Base-by-base conservation (phyloP, 2,797 vertebrate genomes). In the Tragelaphus oryx region DNA sequence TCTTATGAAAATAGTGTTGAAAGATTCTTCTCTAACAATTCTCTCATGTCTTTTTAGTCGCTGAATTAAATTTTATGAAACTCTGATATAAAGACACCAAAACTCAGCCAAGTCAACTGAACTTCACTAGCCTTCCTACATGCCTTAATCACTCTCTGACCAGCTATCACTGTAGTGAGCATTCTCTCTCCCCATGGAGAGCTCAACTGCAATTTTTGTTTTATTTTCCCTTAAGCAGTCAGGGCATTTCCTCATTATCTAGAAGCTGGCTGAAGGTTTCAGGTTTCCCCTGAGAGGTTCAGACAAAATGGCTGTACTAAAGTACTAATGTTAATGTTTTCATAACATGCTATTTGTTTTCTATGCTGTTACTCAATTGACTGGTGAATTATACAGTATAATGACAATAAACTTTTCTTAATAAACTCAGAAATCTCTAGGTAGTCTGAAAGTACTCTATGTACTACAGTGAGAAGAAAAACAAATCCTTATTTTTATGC, bases 401-500 rank as follows among this genome's bases (percentile, higher is more conserved):
- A 20, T 59, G 50, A 95, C 71, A 33, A 96, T 90, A 96, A 55
- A 96, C 24, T 33, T 52, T 88, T 87, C 94, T 75, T 93, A 94
- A 97, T 68, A 95, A 97, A 97, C 93, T 93, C 54, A 93, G 89
- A 97, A 95, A 90, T 78, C 94, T 95, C 76, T 78, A 78, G 54
- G 60, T 76, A 95, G 91, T 79, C 33, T 74, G 48, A 80, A 88
- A 97, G 95, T 80, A 88, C 84, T 91, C 86, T 89, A 8, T 55
- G 87, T 87, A 65, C 68, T 80, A 93, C 48, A 80, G 80, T 41
- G 60, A 95, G 60, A 95, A 95, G 85, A 87, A 93, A 97, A 97
- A 86, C 74, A 86, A 33, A 83, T 59, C 16, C 87, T 92, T 84
- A 59, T 82, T 95, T 90, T 92, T 48, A 79, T 95, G 94, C 41